Evolutionary conservation across 2,888 invertebrate genomes (phyloP).

Genomic region (Mamestra brassicae): DNA sequence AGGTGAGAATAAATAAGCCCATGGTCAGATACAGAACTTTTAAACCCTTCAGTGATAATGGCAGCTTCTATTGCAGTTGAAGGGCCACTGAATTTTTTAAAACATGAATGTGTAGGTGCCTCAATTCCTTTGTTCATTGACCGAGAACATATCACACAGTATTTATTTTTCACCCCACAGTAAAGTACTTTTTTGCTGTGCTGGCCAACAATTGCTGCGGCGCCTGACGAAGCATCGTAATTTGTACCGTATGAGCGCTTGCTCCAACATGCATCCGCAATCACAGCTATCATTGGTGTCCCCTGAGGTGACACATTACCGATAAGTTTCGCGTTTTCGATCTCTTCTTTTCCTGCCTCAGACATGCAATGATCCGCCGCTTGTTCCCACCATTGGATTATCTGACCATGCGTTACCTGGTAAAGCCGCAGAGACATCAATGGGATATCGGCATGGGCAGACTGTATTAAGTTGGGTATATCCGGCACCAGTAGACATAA

Average conservation of each 20-base stretch:
- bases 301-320: too few species aligned
- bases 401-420: not conserved
- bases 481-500: too few species aligned
- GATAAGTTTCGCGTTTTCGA: not conserved
- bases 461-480: too few species aligned
- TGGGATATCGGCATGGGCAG: not conserved
- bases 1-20: too few species aligned
- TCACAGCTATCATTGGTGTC: too few species aligned
- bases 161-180: conserved; percentile 9
- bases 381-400: not conserved
- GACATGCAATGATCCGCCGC: not conserved
- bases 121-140: conserved; percentile 3
- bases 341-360: not conserved
- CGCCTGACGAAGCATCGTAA: not conserved
- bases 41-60: conserved; percentile 1
- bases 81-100: not conserved
- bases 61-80: conserved; percentile 10
- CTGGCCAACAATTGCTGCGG: not conserved
- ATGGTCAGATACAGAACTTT: too few species aligned
- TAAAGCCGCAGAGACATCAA: not conserved
- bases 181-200: conserved; percentile 4
- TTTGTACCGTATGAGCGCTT: conserved; percentile 8
- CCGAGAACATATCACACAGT: not conserved
- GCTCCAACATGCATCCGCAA: not conserved
- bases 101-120: not conserved